A percentile compares a stretch with the other conserved stretches of the same genome.
Evolutionary conservation across 1,140 invertebrate species (phyloP).

Genomic region (Drosophila yakuba): DNA sequence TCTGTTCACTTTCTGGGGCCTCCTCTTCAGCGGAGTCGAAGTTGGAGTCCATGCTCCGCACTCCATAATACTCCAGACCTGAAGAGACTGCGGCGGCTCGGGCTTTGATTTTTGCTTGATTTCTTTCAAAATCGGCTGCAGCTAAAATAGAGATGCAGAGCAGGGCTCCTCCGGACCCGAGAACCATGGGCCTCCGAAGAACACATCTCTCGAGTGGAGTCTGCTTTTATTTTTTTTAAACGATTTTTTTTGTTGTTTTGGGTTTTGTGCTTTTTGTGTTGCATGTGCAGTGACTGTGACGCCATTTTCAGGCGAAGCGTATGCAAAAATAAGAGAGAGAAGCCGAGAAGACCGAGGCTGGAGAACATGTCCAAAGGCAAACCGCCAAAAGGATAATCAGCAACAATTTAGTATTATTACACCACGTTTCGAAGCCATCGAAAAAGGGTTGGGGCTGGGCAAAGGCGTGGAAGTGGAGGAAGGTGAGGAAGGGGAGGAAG

Average conservation of each 20-base stretch:
- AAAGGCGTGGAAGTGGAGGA: not conserved
- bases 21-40: constrained; percentile 32
- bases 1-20: constrained; percentile 37
- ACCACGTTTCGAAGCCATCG: constrained; percentile 83
- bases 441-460: constrained; percentile 21
- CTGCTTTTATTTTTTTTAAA: constrained; percentile 14
- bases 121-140: constrained; percentile 79
- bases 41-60: constrained; percentile 30
- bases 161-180: constrained; percentile 17
- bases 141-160: constrained; percentile 77
- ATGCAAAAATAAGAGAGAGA: constrained; percentile 75
- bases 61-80: constrained; percentile 40
- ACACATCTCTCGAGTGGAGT: constrained; percentile 33
- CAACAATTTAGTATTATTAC: constrained; percentile 85
- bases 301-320: constrained; percentile 73
- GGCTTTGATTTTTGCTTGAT: constrained; percentile 84
- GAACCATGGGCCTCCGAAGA: constrained; percentile 21
- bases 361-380: constrained; percentile 76
- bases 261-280: constrained; percentile 15
- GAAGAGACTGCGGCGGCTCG: constrained; percentile 61
- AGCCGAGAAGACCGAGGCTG: constrained; percentile 33
- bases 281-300: constrained; percentile 75
- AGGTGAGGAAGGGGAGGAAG: not conserved
- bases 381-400: constrained; percentile 85
- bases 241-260: constrained; percentile 2